Base-by-base conservation (phyloP, 2,797 vertebrate species). In the Cynodonichthys magdalenae region DNA sequence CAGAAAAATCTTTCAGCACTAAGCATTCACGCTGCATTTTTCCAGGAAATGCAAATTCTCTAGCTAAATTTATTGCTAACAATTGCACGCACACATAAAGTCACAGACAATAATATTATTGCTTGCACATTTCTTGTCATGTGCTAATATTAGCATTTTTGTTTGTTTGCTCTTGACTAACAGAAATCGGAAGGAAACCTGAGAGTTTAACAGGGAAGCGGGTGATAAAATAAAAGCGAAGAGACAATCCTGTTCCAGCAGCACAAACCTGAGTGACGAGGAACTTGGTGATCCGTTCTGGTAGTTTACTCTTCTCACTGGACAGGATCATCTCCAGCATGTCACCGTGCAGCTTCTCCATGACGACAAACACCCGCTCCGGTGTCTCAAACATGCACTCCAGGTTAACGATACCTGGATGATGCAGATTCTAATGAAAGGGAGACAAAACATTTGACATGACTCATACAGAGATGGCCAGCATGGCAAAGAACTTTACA, bases 361-460 rank as follows among this genome's bases (percentile, higher is more conserved):
- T 99, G 75, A 99, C 96, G 12, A 99, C 97, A 80, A 99, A 99
- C 71, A 99, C 97, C 45, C 97, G 91, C 87, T 99, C 97, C 0
- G 95, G 96, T 0, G 97, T 99, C 93, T 99, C 97, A 75, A 99
- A 99, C 97, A 99, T 99, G 73, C 97, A 97, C 92, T 99, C 97
- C 91, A 99, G 88, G 89, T 99, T 98, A 68, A 99, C 97, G 52
- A 99, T 98, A 61, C 97, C 97, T 76, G 97, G 97, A 81, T 99
- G 97, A 82, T 99, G 97, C 84, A 99, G 93, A 89, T 98, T 99
- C 97, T 99, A 60, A 66, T 57, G 75, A 29, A 9, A 59, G 49
- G 27, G 18, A 20, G 31, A 50, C 2, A 3, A 24, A 58, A 19
- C n/a, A 5, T 20, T 18, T 4, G 47, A 5, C 24, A 51, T 39